phyloP scores from a whole-genome alignment of 2,888 invertebrate genomes.

The Neuroscelio doddi region DNA sequence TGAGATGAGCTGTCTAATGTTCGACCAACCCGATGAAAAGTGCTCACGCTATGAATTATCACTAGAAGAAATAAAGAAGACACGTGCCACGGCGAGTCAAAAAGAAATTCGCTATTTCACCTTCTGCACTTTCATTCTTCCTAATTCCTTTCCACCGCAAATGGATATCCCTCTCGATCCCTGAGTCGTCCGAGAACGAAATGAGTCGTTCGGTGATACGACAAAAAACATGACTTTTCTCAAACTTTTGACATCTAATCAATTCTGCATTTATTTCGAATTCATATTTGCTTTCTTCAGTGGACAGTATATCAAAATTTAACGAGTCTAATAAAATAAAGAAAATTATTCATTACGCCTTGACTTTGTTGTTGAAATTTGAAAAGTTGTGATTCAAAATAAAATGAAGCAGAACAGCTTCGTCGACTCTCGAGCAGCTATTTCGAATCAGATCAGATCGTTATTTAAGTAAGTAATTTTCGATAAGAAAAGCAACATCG shows the following conservation, averaged over 20 bases:
- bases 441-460: neutral
- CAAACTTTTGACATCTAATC: no score
- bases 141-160: conserved; percentile 24
- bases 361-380: no score
- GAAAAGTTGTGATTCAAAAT: no score
- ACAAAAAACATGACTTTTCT: no score
- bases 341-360: no score
- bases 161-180: conserved; percentile 25
- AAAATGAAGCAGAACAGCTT: neutral
- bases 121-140: conserved; percentile 35
- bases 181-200: conserved; percentile 25
- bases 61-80: conserved; percentile 39
- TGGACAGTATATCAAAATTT: no score
- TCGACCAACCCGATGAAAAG: conserved; percentile 71
- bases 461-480: neutral
- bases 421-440: neutral
- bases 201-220: neutral
- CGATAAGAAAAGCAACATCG: neutral
- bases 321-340: no score
- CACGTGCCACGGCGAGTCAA: conserved; percentile 30
- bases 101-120: conserved; percentile 27
- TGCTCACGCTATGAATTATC: conserved; percentile 54
- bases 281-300: no score
- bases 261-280: no score
- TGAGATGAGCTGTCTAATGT: conserved; percentile 34